Conservation (phyloP, 2,888 invertebrate species). For the Aproaerema taeniolella region DNA sequence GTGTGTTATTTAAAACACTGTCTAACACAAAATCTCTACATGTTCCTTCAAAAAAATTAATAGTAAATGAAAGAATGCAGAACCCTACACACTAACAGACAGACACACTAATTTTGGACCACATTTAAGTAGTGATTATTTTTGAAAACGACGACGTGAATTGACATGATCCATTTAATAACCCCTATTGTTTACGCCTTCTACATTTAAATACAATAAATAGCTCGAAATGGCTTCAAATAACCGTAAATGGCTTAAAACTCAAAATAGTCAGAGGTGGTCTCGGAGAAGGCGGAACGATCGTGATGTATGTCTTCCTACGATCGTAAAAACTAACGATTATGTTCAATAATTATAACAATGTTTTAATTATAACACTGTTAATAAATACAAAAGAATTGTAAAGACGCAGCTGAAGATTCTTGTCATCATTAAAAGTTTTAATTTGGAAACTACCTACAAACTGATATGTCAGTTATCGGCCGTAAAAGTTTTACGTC, state of each 20-base stretch:
- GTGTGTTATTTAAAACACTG: too few species aligned
- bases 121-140: conserved; percentile 53
- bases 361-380: too few species aligned
- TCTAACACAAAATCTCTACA: too few species aligned
- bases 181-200: conserved; percentile 52
- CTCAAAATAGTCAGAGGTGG: conserved; percentile 28
- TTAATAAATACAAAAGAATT: too few species aligned
- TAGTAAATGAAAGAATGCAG: too few species aligned
- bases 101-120: conserved; percentile 56
- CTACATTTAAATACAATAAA: conserved; percentile 47
- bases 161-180: conserved; percentile 50
- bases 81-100: too few species aligned
- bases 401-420: too few species aligned
- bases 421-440: too few species aligned
- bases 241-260: conserved; percentile 31
- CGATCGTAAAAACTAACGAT: conserved; percentile 43
- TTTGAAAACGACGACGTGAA: conserved; percentile 46
- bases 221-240: conserved; percentile 25
- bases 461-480: too few species aligned
- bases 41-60: too few species aligned
- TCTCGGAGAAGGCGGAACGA: conserved; percentile 32
- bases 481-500: too few species aligned
- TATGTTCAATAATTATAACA: conserved; percentile 29
- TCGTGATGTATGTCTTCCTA: conserved; percentile 41
- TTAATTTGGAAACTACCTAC: too few species aligned